Evolutionary conservation across 2,113 vertebrate species (phyloP).

Genomic region (Hippocampus zosterae): DNA sequence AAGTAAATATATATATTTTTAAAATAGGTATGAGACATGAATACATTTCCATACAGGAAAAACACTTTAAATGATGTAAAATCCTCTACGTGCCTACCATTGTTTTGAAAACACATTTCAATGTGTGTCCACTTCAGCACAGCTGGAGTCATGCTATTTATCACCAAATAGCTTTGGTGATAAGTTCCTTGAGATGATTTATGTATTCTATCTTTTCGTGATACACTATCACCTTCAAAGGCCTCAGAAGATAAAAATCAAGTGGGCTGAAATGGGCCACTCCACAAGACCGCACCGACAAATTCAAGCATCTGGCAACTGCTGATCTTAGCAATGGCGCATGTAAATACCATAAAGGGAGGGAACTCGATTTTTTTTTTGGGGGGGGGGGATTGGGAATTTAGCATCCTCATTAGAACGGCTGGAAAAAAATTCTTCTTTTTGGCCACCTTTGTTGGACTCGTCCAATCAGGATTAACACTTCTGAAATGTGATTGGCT

Average conservation of each 20-base stretch:
- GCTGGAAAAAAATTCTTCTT: not conserved
- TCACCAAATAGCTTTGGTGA: not conserved
- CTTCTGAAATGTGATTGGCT: not conserved
- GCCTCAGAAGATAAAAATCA: not conserved
- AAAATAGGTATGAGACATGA: not conserved
- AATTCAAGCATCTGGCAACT: not conserved
- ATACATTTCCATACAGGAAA: not conserved
- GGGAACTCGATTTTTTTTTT: not conserved
- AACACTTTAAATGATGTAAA: not conserved
- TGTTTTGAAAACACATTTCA: not conserved
- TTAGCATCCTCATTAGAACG: not conserved
- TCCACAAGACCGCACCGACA: not conserved
- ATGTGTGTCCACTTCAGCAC: not conserved
- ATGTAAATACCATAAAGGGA: not conserved
- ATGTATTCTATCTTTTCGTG: not conserved
- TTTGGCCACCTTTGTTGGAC: not conserved
- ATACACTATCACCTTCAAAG: slow-evolving; percentile 1
- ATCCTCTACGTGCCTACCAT: not conserved
- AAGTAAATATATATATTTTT: not conserved
- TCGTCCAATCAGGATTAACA: too few relatives aligned
- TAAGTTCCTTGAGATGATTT: not conserved
- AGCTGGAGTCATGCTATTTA: not conserved
- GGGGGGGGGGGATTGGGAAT: too few relatives aligned
- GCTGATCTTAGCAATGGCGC: not conserved
- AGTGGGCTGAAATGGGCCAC: not conserved